These are phyloP conservation scores for Lasioglossum marginatum DNA, from an alignment of 2,888 invertebrate species.

Conservation along the genomic window DNA sequence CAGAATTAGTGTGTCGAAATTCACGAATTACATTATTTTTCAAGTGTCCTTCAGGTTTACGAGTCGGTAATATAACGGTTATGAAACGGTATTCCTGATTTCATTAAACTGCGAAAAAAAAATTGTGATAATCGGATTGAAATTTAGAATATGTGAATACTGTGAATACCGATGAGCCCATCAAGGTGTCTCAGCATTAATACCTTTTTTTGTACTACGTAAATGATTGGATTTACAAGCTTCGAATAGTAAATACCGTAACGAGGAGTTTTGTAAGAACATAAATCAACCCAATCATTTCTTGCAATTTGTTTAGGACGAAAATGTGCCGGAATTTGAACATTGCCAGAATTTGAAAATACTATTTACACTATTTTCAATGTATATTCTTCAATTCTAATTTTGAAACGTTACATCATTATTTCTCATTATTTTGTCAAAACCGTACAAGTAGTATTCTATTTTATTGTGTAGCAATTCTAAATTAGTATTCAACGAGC, in stretches of 20 bases:
- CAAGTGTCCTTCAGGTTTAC: neutral
- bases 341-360: neutral
- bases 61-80: neutral
- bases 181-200: neutral
- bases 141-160: neutral
- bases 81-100: neutral
- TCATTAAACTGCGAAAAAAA: neutral
- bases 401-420: no score
- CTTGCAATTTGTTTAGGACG: no score
- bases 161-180: neutral
- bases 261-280: neutral
- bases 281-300: neutral
- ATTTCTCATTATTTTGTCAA: no score
- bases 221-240: neutral
- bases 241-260: neutral
- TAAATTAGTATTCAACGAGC: neutral
- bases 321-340: no score
- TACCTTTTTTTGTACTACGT: neutral
- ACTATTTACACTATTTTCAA: neutral
- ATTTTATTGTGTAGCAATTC: neutral
- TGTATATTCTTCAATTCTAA: neutral
- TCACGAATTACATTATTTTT: neutral
- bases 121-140: neutral
- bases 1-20: neutral
- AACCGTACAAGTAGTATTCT: neutral